These are phyloP conservation scores for Drosophila paranaensis DNA, from an alignment of 2,888 invertebrate species.

Conservation along the genomic window DNA sequence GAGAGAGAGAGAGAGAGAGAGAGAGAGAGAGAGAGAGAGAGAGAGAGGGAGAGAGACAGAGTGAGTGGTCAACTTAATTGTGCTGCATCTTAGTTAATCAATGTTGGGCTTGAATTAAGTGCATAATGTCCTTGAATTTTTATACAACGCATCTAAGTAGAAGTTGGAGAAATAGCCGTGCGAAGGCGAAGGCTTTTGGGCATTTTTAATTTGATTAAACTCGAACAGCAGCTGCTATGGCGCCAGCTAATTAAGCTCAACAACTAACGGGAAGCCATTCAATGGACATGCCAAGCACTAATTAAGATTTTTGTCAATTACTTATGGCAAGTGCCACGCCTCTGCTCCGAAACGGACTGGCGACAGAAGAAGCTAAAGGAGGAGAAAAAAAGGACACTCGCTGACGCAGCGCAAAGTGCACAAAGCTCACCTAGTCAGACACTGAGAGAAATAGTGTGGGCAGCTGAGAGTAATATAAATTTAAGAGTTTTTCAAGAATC, in stretches of 20 bases:
- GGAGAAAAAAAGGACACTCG: slow-evolving; percentile 11
- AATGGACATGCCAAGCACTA: slow-evolving; percentile 80
- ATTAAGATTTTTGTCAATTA: slow-evolving; percentile 81
- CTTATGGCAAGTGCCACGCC: slow-evolving; percentile 72
- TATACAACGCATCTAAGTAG: not conserved
- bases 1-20: not conserved
- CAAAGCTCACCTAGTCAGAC: slow-evolving; percentile 4
- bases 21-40: not conserved
- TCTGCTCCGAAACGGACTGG: slow-evolving; percentile 1
- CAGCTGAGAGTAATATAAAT: not conserved
- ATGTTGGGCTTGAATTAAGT: slow-evolving; percentile 55
- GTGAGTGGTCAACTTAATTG: slow-evolving; percentile 36
- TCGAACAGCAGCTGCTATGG: slow-evolving; percentile 44
- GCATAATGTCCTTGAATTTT: slow-evolving; percentile 33
- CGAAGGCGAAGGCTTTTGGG: slow-evolving; percentile 27
- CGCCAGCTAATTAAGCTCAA: slow-evolving; percentile 70
- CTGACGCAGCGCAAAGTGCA: slow-evolving; percentile 75
- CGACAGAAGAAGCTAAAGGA: not conserved
- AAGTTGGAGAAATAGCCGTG: not conserved
- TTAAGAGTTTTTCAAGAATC: not conserved
- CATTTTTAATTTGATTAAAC: slow-evolving; percentile 78
- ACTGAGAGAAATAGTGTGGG: slow-evolving; percentile 2
- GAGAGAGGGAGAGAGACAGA: too few relatives aligned
- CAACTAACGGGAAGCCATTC: slow-evolving; percentile 72
- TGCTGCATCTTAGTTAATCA: slow-evolving; percentile 44